These are phyloP conservation scores for Trachops cirrhosus DNA, from an alignment of 2,797 vertebrate species.

Conservation along the genomic window DNA sequence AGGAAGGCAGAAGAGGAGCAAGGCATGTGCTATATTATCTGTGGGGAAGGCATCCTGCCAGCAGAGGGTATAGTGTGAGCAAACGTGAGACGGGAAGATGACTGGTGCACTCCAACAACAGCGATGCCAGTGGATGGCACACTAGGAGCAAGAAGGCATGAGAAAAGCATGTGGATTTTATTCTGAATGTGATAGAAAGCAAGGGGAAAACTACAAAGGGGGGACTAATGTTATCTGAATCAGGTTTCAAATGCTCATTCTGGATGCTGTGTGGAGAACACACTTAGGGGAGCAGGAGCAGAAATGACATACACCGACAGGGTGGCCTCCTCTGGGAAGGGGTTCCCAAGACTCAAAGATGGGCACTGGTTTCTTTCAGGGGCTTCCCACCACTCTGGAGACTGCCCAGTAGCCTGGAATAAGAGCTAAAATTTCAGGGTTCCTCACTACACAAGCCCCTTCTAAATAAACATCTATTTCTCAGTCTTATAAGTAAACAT, in stretches of 20 bases:
- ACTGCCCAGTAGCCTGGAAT: rapidly evolving
- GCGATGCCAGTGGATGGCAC: background rate
- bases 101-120: background rate
- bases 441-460: background rate
- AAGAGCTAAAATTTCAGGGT: background rate
- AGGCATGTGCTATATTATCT: rapidly evolving
- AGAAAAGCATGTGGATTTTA: too few relatives aligned
- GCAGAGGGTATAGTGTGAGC: background rate
- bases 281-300: too few relatives aligned
- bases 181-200: background rate
- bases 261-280: background rate
- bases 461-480: background rate
- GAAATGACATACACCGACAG: background rate
- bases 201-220: background rate
- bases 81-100: background rate
- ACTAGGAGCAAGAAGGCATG: rapidly evolving
- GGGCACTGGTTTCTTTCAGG: rapidly evolving
- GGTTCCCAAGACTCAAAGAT: background rate
- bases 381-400: rapidly evolving
- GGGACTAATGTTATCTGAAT: background rate
- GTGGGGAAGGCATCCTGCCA: too few relatives aligned
- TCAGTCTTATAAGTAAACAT: background rate
- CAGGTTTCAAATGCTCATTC: background rate
- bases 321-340: rapidly evolving
- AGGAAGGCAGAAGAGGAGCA: background rate